Evolutionary conservation across 2,797 vertebrate genomes (phyloP).

Genomic region (Danio albolineatus): DNA sequence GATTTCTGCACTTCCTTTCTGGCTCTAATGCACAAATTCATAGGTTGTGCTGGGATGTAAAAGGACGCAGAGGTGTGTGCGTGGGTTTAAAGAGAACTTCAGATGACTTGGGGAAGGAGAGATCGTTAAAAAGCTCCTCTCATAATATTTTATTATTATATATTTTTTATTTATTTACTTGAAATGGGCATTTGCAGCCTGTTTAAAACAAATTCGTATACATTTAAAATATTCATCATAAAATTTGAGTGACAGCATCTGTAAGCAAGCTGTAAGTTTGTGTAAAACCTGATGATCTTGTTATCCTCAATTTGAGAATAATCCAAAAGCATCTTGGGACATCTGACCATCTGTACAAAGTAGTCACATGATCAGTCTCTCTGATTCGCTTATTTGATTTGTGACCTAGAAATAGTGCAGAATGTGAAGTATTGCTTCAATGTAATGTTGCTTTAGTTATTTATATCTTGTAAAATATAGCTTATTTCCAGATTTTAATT

Average conservation of each 20-base stretch:
- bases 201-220: neutral
- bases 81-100: slow-evolving; percentile 14
- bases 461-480: neutral
- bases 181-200: neutral
- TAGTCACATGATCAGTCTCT: neutral
- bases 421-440: neutral
- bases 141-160: neutral
- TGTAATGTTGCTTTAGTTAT: neutral
- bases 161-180: neutral
- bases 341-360: slow-evolving; percentile 12
- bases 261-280: neutral
- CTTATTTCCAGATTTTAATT: neutral
- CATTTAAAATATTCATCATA: neutral
- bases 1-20: neutral
- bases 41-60: slow-evolving; percentile 6
- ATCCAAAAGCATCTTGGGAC: neutral
- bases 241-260: neutral
- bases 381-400: neutral
- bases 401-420: neutral
- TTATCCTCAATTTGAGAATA: neutral
- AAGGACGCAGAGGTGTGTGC: neutral
- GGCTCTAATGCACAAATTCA: neutral
- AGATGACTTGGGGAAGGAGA: neutral
- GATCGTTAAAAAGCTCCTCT: neutral
- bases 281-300: neutral